Evolutionary conservation across 2,888 invertebrate species (phyloP).

Genomic region (Rhagonycha lutea): DNA sequence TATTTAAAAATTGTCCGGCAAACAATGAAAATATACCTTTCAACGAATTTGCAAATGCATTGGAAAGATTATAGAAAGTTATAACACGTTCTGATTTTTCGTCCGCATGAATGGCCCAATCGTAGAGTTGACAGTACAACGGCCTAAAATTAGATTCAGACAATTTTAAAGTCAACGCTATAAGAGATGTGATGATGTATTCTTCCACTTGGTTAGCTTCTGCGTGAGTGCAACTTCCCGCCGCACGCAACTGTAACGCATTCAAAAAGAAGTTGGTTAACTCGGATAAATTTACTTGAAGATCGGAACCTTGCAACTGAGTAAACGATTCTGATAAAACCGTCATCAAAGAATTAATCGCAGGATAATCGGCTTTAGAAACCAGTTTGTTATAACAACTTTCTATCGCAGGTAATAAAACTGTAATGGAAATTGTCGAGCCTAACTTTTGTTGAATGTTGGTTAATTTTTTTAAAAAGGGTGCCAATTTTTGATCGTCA

Average conservation of each 20-base stretch:
- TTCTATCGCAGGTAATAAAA: constrained; percentile 75
- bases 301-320: constrained; percentile 65
- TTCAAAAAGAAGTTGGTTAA: constrained; percentile 76
- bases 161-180: constrained; percentile 80
- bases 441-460: constrained; percentile 71
- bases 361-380: constrained; percentile 62
- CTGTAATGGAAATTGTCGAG: constrained; percentile 69
- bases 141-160: constrained; percentile 90
- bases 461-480: constrained; percentile 62
- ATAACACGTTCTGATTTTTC: constrained; percentile 69
- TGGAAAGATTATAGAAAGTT: constrained; percentile 83
- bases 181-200: constrained; percentile 76
- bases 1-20: constrained; percentile 81
- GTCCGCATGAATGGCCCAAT: constrained; percentile 78
- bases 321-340: constrained; percentile 75
- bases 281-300: constrained; percentile 66
- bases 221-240: constrained; percentile 51
- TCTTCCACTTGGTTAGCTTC: constrained; percentile 70
- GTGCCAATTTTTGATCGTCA: constrained; percentile 57
- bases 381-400: constrained; percentile 67
- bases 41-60: constrained; percentile 77
- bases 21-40: constrained; percentile 90
- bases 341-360: constrained; percentile 73
- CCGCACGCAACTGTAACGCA: constrained; percentile 70
- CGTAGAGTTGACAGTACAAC: constrained; percentile 82